Evolutionary conservation across 1,140 invertebrate genomes (phyloP).

Genomic region (Tenebrio molitor): DNA sequence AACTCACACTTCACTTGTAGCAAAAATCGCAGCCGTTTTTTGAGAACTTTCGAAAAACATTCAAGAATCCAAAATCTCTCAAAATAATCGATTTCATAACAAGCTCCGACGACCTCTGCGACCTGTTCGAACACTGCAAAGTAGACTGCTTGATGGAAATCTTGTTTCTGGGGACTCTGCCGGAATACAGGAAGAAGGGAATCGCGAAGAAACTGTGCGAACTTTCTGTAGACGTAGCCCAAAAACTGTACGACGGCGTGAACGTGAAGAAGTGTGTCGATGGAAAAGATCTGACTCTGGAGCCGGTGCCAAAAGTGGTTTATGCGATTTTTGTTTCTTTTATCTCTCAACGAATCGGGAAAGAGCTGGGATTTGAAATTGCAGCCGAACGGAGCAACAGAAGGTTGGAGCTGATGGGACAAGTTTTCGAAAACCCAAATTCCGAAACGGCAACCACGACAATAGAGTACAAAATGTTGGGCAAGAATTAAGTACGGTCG

Average conservation of each 20-base stretch:
- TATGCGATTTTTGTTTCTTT: conserved; percentile 72
- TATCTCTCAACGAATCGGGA: conserved; percentile 72
- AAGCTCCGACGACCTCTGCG: conserved; percentile 69
- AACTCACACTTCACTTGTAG: too few relatives aligned
- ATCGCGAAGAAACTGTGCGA: conserved; percentile 70
- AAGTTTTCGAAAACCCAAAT: conserved; percentile 69
- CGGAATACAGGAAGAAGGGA: conserved; percentile 67
- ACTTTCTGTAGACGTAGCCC: conserved; percentile 70
- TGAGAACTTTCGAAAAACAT: too few relatives aligned
- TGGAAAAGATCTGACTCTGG: conserved; percentile 66
- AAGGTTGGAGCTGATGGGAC: conserved; percentile 63
- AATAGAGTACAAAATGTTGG: conserved; percentile 52
- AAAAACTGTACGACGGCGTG: conserved; percentile 68
- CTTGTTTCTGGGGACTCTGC: conserved; percentile 75
- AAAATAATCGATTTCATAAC: neutral
- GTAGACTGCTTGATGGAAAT: conserved; percentile 75
- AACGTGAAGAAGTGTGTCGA: conserved; percentile 64
- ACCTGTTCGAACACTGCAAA: conserved; percentile 74
- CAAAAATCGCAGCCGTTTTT: too few relatives aligned
- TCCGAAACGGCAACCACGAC: conserved; percentile 60
- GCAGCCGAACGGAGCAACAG: conserved; percentile 67
- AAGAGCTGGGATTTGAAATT: conserved; percentile 69
- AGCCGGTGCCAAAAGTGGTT: conserved; percentile 69
- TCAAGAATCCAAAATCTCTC: too few relatives aligned
- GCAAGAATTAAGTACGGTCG: conserved; percentile 24